Evolutionary conservation across 2,888 invertebrate genomes (phyloP).

Genomic region (Druceiella hillmani): DNA sequence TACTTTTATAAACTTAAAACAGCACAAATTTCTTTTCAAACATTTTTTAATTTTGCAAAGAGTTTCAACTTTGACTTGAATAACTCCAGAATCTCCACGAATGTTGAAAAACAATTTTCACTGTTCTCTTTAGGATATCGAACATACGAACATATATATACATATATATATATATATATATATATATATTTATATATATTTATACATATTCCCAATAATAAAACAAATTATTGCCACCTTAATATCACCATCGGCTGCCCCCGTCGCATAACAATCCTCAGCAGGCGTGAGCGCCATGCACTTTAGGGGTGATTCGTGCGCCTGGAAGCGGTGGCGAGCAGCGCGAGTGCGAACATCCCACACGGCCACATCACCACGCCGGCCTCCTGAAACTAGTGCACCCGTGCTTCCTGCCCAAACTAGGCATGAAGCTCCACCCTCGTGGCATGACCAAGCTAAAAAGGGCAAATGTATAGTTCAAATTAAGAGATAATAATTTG

Average conservation of each 20-base stretch:
- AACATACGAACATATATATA: no score
- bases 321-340: constrained; percentile 75
- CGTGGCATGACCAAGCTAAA: constrained; percentile 90
- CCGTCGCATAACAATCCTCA: constrained; percentile 95
- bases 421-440: constrained; percentile 86
- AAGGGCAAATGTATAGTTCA: not conserved
- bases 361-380: constrained; percentile 94
- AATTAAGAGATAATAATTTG: not conserved
- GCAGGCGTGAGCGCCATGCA: constrained; percentile 91
- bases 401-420: constrained; percentile 92
- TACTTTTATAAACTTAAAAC: no score
- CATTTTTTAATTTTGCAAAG: no score
- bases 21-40: no score
- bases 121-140: no score
- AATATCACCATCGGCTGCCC: constrained; percentile 88
- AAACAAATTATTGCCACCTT: no score
- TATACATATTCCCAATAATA: no score
- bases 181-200: no score
- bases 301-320: constrained; percentile 92
- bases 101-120: no score
- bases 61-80: no score
- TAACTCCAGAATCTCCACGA: no score
- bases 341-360: constrained; percentile 92
- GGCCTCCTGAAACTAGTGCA: constrained; percentile 91
- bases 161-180: no score